phyloP scores from a whole-genome alignment of 2,888 invertebrate species.

The Ichneumon xanthorius region DNA sequence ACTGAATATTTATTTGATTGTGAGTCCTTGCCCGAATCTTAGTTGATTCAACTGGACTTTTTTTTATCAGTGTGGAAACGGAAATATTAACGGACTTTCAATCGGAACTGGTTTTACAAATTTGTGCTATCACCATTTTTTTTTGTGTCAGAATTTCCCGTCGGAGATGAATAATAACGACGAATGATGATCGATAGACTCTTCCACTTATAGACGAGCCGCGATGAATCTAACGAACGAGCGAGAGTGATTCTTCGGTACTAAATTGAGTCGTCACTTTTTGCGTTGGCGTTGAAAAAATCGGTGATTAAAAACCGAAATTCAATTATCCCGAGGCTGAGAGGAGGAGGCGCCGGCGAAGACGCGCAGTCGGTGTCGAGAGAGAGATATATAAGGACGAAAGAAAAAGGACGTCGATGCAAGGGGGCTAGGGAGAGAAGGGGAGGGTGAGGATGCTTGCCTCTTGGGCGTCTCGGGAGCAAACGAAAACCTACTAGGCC shows the following conservation, averaged over 20 bases:
- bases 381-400: constrained; percentile 34
- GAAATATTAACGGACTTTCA: no score
- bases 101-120: not conserved
- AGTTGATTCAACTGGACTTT: no score
- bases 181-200: constrained; percentile 23
- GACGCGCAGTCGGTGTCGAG: constrained; percentile 56
- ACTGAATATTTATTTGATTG: no score
- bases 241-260: constrained; percentile 49
- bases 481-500: constrained; percentile 69
- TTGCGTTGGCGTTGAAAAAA: constrained; percentile 44
- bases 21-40: no score
- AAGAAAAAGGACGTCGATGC: constrained; percentile 27
- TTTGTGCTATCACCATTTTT: not conserved
- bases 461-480: constrained; percentile 35
- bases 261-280: constrained; percentile 66
- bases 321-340: constrained; percentile 64
- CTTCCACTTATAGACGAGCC: constrained; percentile 14
- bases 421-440: constrained; percentile 53
- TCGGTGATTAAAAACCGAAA: constrained; percentile 65
- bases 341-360: constrained; percentile 56
- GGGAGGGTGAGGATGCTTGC: constrained; percentile 46
- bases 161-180: not conserved
- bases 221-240: constrained; percentile 20
- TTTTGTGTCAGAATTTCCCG: not conserved
- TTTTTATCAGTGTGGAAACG: no score